Percentiles rank a stretch among this genome's conserved stretches.
Conservation (phyloP, 2,797 vertebrate species). For the Enteromius mattozi region DNA sequence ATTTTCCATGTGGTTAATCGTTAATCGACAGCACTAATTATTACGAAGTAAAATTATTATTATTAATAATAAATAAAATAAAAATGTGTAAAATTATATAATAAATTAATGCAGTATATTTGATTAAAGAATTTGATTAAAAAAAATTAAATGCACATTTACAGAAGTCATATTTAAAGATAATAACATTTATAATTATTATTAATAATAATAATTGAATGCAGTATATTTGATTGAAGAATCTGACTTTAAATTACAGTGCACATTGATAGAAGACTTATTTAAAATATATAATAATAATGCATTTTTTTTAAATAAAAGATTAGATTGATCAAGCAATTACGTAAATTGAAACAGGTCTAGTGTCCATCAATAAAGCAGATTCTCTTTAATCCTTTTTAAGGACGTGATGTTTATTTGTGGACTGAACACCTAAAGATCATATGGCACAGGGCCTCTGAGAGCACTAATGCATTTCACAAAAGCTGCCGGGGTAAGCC, state of each 20-base stretch:
- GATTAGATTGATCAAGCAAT: background rate
- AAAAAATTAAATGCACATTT: background rate
- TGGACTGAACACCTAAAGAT: background rate
- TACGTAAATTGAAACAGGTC: background rate
- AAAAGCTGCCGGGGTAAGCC: background rate
- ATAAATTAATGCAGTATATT: too few relatives aligned
- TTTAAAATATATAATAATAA: background rate
- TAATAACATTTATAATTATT: too few relatives aligned
- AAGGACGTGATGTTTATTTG: conserved; percentile 17
- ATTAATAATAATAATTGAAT: background rate
- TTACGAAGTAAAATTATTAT: background rate
- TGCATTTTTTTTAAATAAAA: background rate
- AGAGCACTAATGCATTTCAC: background rate
- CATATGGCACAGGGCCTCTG: background rate
- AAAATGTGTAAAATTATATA: too few relatives aligned
- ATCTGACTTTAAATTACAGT: background rate
- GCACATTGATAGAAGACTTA: background rate
- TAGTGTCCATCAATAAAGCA: background rate
- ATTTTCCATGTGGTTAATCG: too few relatives aligned
- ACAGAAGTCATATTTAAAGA: background rate
- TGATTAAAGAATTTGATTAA: background rate
- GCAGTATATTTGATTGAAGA: background rate
- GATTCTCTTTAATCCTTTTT: background rate
- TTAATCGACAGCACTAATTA: too few relatives aligned
- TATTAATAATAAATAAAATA: too few relatives aligned